A percentile compares a stretch with the other conserved stretches of the same genome.
Conservation (phyloP, 2,113 vertebrate genomes). For the Rynchops niger region DNA sequence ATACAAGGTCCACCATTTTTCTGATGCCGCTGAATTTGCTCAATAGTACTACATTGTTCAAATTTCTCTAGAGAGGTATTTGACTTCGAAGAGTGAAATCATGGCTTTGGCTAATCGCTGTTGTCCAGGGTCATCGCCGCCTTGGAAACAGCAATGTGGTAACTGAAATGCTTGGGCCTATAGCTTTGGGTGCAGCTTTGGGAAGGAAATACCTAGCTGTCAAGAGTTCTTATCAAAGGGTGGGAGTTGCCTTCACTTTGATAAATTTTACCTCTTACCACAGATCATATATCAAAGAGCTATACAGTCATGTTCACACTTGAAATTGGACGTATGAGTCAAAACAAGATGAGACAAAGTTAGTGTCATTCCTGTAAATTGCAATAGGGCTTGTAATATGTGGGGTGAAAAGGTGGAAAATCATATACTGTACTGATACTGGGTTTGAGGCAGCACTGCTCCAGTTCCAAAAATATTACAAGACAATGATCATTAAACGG, state of each 20-base stretch:
- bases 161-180: neutral
- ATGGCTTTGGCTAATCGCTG: constrained; percentile 29
- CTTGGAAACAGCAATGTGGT: neutral
- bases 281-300: constrained; percentile 35
- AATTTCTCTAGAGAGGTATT: neutral
- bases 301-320: constrained; percentile 10
- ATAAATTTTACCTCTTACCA: constrained; percentile 39
- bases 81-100: constrained; percentile 43
- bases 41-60: neutral
- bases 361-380: constrained; percentile 16
- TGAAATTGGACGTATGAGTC: constrained; percentile 20
- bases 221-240: constrained; percentile 34
- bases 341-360: constrained; percentile 30
- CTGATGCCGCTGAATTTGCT: constrained; percentile 4
- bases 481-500: neutral
- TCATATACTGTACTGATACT: neutral
- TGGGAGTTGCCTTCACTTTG: constrained; percentile 29
- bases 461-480: constrained; percentile 31
- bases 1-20: neutral
- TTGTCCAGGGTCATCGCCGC: neutral
- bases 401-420: constrained; percentile 11
- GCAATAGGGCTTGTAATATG: neutral
- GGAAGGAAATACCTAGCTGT: constrained; percentile 36
- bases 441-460: neutral
- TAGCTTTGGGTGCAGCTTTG: constrained; percentile 1